These are phyloP conservation scores for Protomyctophum bolini DNA, from an alignment of 2,113 vertebrate species.

Conservation along the genomic window DNA sequence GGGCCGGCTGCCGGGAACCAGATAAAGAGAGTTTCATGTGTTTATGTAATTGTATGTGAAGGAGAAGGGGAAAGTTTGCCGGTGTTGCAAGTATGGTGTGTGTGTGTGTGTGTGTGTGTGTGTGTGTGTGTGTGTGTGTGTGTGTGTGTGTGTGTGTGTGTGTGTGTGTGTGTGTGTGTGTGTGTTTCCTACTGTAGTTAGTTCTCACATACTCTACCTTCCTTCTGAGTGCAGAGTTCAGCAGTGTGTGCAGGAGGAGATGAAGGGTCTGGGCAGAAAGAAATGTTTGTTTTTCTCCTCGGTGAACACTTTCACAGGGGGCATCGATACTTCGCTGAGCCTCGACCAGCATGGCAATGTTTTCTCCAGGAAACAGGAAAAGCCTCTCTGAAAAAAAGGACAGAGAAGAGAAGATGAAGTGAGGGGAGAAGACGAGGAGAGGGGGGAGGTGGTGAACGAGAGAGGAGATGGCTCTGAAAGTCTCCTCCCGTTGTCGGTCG, in stretches of 20 bases:
- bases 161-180: no score
- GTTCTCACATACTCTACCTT: no score
- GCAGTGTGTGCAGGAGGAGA: background rate
- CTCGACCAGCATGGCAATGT: conserved; percentile 55
- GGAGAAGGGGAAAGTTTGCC: conserved; percentile 36
- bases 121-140: conserved; percentile 9
- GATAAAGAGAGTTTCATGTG: conserved; percentile 40
- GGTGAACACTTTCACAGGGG: conserved; percentile 44
- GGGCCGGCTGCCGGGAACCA: background rate
- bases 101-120: conserved; percentile 16
- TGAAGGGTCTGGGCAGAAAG: conserved; percentile 29
- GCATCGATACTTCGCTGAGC: conserved; percentile 52
- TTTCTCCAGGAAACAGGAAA: conserved; percentile 6
- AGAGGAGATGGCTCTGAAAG: conserved; percentile 34
- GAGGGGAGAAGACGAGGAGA: conserved; percentile 12
- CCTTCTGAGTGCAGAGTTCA: no score
- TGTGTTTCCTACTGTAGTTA: no score
- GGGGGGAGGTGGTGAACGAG: conserved; percentile 18
- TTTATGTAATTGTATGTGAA: conserved; percentile 43
- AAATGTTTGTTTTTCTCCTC: conserved; percentile 7
- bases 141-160: no score
- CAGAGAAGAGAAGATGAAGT: conserved; percentile 17
- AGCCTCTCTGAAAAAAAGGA: conserved; percentile 3
- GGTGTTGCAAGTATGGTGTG: conserved; percentile 28
- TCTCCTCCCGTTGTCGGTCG: conserved; percentile 49